These are phyloP conservation scores for Aplocera efformata DNA, from an alignment of 2,888 invertebrate genomes.

Conservation along the genomic window DNA sequence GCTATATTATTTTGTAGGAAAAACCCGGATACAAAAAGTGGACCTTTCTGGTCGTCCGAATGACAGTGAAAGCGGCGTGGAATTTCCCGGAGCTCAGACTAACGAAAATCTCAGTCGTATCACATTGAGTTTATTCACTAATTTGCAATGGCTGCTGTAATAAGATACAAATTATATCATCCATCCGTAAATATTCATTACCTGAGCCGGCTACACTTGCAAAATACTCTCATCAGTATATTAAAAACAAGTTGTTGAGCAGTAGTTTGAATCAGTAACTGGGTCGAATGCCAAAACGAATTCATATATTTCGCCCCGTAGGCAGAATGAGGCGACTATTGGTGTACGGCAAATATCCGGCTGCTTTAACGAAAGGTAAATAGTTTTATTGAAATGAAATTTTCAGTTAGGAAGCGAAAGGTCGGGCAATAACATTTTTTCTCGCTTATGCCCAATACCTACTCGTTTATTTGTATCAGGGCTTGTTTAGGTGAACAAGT, in stretches of 20 bases:
- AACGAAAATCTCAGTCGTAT: constrained; percentile 39
- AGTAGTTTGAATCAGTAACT: constrained; percentile 10
- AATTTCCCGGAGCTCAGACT: constrained; percentile 36
- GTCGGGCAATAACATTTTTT: too few relatives aligned
- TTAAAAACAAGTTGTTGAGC: constrained; percentile 15
- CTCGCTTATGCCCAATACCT: constrained; percentile 4
- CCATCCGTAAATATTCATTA: constrained; percentile 15
- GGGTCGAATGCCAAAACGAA: constrained; percentile 17
- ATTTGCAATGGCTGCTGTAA: constrained; percentile 10
- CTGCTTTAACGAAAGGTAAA: constrained; percentile 3
- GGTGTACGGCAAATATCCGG: constrained; percentile 6
- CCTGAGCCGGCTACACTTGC: constrained; percentile 7
- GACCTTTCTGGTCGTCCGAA: constrained; percentile 57
- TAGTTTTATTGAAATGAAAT: too few relatives aligned
- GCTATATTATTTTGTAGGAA: constrained; percentile 61
- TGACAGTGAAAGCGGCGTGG: constrained; percentile 55
- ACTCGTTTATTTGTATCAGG: constrained; percentile 22
- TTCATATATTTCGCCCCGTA: constrained; percentile 11
- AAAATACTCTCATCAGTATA: constrained; percentile 14
- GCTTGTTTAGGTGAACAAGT: too few relatives aligned
- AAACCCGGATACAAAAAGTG: constrained; percentile 56
- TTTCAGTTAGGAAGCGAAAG: too few relatives aligned
- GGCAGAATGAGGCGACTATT: constrained; percentile 11
- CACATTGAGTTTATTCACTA: constrained; percentile 28
- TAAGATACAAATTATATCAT: constrained; percentile 4